Evolutionary conservation across 23 tunicate genomes (phyloP).

Genomic region (Botrylloides violaceus): DNA sequence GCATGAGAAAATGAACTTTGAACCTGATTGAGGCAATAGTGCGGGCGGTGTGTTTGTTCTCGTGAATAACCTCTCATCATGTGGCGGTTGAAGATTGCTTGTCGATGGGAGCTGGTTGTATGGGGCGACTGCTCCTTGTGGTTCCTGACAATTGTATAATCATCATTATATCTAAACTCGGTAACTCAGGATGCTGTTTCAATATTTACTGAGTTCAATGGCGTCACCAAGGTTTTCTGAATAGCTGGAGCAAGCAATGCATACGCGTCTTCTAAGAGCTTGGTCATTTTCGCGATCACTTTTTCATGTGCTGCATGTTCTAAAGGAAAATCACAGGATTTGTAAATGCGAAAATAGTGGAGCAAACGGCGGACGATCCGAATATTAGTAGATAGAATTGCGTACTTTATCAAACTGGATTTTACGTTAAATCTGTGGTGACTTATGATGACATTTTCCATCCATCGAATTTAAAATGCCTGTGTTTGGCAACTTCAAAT

Average conservation of each 20-base stretch:
- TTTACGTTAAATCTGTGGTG: no score
- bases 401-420: no score
- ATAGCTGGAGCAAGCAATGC: conserved; percentile 19
- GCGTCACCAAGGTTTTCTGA: conserved; percentile 8
- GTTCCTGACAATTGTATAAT: not conserved
- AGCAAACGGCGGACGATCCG: no score
- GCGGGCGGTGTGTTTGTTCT: conserved; percentile 12
- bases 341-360: no score
- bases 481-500: no score
- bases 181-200: no score
- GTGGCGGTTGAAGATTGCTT: not conserved
- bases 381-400: no score
- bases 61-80: not conserved
- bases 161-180: no score
- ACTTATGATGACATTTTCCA: no score
- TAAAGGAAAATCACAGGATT: not conserved
- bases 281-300: conserved; percentile 16
- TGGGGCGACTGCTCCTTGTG: not conserved
- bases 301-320: conserved; percentile 9
- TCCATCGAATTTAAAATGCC: no score
- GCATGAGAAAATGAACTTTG: no score
- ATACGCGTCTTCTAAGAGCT: conserved; percentile 19
- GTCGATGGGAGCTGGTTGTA: not conserved
- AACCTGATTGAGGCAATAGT: not conserved
- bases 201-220: not conserved